Base-by-base conservation (phyloP, 2,888 invertebrate species). In the Erannis defoliaria region DNA sequence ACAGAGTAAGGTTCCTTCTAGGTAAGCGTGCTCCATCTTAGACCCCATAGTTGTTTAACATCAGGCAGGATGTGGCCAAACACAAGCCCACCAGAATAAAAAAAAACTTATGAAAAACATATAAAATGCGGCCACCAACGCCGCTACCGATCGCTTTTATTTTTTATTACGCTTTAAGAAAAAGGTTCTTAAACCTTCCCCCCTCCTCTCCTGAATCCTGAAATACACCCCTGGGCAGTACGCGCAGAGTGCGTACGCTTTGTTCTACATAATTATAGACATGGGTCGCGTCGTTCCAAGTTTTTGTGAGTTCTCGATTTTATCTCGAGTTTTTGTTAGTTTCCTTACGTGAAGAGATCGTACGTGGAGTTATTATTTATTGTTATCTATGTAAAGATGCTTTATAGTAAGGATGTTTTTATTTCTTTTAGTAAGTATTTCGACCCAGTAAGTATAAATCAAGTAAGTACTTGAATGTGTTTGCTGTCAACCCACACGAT, bases 181-280 rank as follows among this genome's bases (percentile, higher is more conserved):
- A n/a, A n/a, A n/a, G n/a, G n/a, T n/a, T n/a, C n/a, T n/a, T 26
- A 26, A 26, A 26, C 1, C 8, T 14, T 5, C 29, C 5, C 10
- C 6, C 29, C 29, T 21, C 26, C 18, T 5, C 5, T 37, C 16
- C 12, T 19, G n/a, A 6, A 19, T 5, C 45, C 54, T 55, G 5
- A 9, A 49, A 2, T 37, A 18, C 60, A 43, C 14, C 50, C 49
- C 35, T 29, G 35, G 10, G 4, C 37, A 12, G 59, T 58, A 64
- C 70, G 66, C 65, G 64, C 55, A 43, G 55, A 54, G 38, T 42
- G 40, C 55, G 54, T 49, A 40, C 48, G 55, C 48, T 64, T 56
- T 66, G 66, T 68, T 64, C 54, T 37, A 50, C 53, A 66, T 70
- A 68, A 68, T 70, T 63, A 70, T 38, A 63, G 63, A 50, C 50